A percentile compares a stretch with the other conserved stretches of the same genome.
phyloP scores from a whole-genome alignment of 1,140 invertebrate genomes.

The Aphis craccivora region DNA sequence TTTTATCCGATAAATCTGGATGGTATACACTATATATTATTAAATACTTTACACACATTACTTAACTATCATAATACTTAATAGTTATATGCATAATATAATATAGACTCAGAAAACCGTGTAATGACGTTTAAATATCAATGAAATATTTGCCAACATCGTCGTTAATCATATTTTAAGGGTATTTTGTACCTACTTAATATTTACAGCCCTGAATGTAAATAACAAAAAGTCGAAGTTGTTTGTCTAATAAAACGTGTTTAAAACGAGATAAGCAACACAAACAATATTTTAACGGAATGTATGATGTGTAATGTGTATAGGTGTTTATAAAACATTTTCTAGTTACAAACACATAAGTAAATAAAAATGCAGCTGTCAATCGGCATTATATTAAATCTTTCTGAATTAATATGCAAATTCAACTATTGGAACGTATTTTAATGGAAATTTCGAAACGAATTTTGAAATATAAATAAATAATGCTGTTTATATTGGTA shows the following conservation, averaged over 20 bases:
- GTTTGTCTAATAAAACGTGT: conserved; percentile 4
- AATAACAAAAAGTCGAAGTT: not conserved
- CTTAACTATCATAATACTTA: not conserved
- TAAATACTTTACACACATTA: too few relatives aligned
- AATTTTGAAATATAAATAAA: not conserved
- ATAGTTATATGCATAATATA: not conserved
- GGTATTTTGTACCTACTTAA: not conserved
- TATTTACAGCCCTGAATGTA: not conserved
- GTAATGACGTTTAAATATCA: not conserved
- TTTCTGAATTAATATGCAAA: not conserved
- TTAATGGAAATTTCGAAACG: not conserved
- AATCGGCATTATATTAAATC: not conserved
- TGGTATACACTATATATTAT: too few relatives aligned
- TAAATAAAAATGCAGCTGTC: not conserved
- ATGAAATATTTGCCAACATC: not conserved
- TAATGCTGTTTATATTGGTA: not conserved
- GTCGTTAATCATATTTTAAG: not conserved
- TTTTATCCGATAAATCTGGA: too few relatives aligned
- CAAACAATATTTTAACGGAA: not conserved
- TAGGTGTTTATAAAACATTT: not conserved
- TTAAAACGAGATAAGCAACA: not conserved
- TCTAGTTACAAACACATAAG: not conserved
- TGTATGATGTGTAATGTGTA: not conserved
- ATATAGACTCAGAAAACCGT: not conserved
- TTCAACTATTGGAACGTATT: not conserved